Base-by-base conservation (phyloP, 1,140 invertebrate species). In the Procambarus virginalis region DNA sequence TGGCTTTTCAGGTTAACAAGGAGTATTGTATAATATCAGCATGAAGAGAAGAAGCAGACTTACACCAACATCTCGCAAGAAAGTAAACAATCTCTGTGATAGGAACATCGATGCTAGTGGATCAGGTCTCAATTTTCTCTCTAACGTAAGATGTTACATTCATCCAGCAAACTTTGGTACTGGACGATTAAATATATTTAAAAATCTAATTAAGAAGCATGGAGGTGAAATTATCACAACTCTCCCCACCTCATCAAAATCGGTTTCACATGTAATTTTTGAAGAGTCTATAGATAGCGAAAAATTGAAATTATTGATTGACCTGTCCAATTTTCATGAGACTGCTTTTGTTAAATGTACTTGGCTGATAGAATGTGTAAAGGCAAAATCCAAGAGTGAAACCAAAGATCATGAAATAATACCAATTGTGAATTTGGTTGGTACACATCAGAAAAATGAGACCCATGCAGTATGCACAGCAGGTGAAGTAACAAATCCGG, bases 81-180 rank as follows among this genome's bases (percentile, higher is more conserved):
- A 83, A 83, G 4, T 17, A 48, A 83, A 83, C 10, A n/a, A 10
- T 20, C 8, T 49, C 4, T 17, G 20, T 49, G 34, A 46, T 46
- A 3, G n/a, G 6, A 34, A 73, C 9, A 10, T 20, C 17, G 14
- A 9, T n/a, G 8, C 9, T 3, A 17, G 48, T 20, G 58, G 5
- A 68, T 9, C 60, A 45, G 3, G 20, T 45, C 48, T 55, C 64
- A 10, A 14, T 14, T 58, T 83, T 46, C 64, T 89, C 22, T 6
- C 22, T 45, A 79, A 79, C 9, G 48, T 89, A 75, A 60, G 49
- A 51, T 88, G 79, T 48, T 58, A 88, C 34, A 85, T 91, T 80
- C 75, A 89, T 64, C 91, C 91, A 64, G 86, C 91, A 68, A 80
- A 58, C 49, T 91, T 91, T 89, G 91, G 91, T 8, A n/a, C 55